Evolutionary conservation across 1,140 invertebrate genomes (phyloP), one percentile per base, ranked within the genome.

Genomic region (Hycleus phaleratus): DNA sequence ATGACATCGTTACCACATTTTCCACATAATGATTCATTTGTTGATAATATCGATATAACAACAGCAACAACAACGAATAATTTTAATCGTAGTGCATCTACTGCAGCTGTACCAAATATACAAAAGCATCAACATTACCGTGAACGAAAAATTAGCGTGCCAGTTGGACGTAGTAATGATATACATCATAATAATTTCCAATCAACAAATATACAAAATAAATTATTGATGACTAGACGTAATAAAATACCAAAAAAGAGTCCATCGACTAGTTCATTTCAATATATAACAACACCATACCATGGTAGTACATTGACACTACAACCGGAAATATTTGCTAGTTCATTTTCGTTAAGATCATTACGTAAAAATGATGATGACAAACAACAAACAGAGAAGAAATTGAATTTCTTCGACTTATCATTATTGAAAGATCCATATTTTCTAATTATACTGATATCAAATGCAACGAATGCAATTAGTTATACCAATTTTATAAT

Each of bases 401-500:
- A 50, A 75, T 75, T 65, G 6, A 81, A 75, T 26, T 87, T 88
- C 61, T 88, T 91, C 65, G 88, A 91, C 66, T 68, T 86, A 0
- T 79, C 83, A n/a, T 69, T 91, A 1, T 70, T 92, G 0, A 85
- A 80, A 70, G 87, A 91, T 70, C 86, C 87, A 0, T 80, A 90
- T 32, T 92, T 90, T 68, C 75, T 91, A 40, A 82, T 91, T 3
- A 89, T 92, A 47, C 70, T 91, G 11, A 84, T 91, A 60, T 91
- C 88, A 0, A 91, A 90, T 67, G 88, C 85, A 25, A 90, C 88
- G 0, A 89, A 87, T 59, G 90, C 88, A 2, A 87, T 92, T 44
- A 89, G 88, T 48, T 91, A 91, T 64, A 91, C 89, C 0, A 92
- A 93, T 69, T 90, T 91, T 57, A 85, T 90, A 0, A 90, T 91